Evolutionary conservation across 2,797 vertebrate genomes (phyloP), one percentile per base, ranked within the genome.

Genomic region (Sylvia borin): DNA sequence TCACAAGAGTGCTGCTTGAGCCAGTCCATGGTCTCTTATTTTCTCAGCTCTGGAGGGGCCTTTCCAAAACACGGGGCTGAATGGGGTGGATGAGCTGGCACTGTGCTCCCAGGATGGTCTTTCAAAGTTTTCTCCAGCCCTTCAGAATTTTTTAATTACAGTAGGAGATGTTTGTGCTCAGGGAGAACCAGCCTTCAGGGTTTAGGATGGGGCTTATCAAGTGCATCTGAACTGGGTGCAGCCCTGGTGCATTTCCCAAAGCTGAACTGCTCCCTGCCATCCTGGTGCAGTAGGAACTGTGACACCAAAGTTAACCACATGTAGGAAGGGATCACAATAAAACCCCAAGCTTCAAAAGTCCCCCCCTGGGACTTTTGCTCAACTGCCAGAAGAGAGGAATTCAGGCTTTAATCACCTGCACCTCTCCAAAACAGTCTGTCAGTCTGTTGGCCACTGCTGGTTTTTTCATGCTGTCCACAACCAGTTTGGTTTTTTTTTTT

Each of bases 21-120:
- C 25, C 0, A 1, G 11, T 76, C 31, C 3, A 0, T 15, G 12
- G 10, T 48, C 31, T 64, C 32, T n/a, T 36, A 10, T 11, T 68
- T 88, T 75, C 34, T 51, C 50, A 18, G 47, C 31, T 47, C 32
- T 75, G 19, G 20, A 57, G 29, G 3, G 48, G 8, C 32, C 40
- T 74, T 76, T 60, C 38, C 61, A 92, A 79, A 65, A 55, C 47
- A 32, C 1, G 0, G 10, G 15, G 32, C 36, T 65, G 48, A 53
- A 21, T 3, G 18, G 50, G 55, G 45, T 13, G 14, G 11, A 47
- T 66, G 29, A 88, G 17, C 32, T n/a, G n/a, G 38, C 48, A 43
- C 21, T 15, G 4, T 64, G 54, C 18, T 58, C 19, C 38, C 54
- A 26, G 38, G 29, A 21, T 47, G 27, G 11, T 60, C 25, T 80